These are phyloP conservation scores for Hoplostethus mediterraneus DNA, from an alignment of 2,797 vertebrate genomes.

Conservation along the genomic window DNA sequence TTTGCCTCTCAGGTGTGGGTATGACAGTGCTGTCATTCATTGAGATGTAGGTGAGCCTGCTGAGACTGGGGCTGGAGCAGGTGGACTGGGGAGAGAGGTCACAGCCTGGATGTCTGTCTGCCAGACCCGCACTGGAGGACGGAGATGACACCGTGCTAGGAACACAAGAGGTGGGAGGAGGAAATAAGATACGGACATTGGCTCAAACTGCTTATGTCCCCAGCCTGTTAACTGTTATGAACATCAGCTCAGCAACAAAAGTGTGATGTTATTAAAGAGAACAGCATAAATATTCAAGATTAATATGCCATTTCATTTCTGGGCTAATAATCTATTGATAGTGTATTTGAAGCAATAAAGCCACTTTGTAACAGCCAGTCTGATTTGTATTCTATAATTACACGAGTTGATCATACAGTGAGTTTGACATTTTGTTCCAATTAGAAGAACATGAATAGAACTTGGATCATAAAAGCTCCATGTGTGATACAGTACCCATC, in stretches of 20 bases:
- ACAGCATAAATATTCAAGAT: neutral
- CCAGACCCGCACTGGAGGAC: slow-evolving; percentile 40
- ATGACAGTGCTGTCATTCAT: slow-evolving; percentile 81
- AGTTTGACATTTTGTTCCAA: neutral
- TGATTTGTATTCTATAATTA: neutral
- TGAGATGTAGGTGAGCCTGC: slow-evolving; percentile 93
- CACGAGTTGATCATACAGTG: neutral
- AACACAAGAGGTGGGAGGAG: neutral
- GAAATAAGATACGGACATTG: neutral
- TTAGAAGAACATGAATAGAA: neutral
- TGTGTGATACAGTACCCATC: slow-evolving; percentile 69
- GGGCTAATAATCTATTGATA: neutral
- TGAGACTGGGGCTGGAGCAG: slow-evolving; percentile 86
- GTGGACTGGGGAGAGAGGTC: slow-evolving; percentile 79
- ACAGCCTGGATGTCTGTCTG: slow-evolving; percentile 59
- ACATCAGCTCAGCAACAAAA: neutral
- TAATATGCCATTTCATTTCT: neutral
- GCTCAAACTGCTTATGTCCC: neutral
- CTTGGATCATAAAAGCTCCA: neutral
- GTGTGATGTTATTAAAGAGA: neutral
- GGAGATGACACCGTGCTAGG: slow-evolving; percentile 74
- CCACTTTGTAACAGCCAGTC: neutral
- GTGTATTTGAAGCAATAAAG: neutral
- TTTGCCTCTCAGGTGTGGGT: slow-evolving; percentile 70
- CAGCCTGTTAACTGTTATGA: neutral